Conservation (phyloP, 2,797 vertebrate genomes). For the Tinamus major region DNA sequence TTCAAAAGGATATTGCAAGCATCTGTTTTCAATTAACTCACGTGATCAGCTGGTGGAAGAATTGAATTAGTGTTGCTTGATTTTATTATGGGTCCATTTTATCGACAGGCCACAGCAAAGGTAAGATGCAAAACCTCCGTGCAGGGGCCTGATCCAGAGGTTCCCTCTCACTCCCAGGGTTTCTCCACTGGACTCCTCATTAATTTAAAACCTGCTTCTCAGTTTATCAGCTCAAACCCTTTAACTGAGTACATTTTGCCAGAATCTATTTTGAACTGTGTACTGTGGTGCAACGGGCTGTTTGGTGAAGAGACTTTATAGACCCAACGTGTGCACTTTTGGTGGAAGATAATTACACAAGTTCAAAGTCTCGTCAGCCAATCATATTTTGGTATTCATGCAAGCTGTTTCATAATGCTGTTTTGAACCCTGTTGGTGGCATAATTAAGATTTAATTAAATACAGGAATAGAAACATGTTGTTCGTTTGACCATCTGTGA, state of each 20-base stretch:
- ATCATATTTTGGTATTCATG: slow-evolving; percentile 53
- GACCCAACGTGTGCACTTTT: slow-evolving; percentile 1
- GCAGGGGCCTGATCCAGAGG: not conserved
- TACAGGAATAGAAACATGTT: slow-evolving; percentile 72
- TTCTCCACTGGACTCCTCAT: not conserved
- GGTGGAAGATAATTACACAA: slow-evolving; percentile 52
- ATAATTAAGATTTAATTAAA: slow-evolving; percentile 59
- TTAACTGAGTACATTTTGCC: not conserved
- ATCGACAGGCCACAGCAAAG: not conserved
- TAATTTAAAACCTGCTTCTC: not conserved
- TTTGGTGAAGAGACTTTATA: not conserved
- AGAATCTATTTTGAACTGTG: not conserved
- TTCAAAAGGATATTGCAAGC: slow-evolving; percentile 18
- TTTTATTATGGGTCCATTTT: not conserved
- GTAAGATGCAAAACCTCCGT: not conserved
- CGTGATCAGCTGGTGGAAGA: slow-evolving; percentile 38
- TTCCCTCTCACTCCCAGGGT: not conserved
- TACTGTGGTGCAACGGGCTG: not conserved
- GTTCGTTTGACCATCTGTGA: slow-evolving; percentile 49
- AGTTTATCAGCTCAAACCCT: not conserved
- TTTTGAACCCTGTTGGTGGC: slow-evolving; percentile 76
- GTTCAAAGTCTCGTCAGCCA: slow-evolving; percentile 70
- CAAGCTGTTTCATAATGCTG: slow-evolving; percentile 70
- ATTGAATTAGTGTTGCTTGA: slow-evolving; percentile 40
- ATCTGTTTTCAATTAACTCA: slow-evolving; percentile 39